These are phyloP conservation scores for Lepidocyrtinus sp. DNA, from an alignment of 2,888 invertebrate species.

Conservation along the genomic window DNA sequence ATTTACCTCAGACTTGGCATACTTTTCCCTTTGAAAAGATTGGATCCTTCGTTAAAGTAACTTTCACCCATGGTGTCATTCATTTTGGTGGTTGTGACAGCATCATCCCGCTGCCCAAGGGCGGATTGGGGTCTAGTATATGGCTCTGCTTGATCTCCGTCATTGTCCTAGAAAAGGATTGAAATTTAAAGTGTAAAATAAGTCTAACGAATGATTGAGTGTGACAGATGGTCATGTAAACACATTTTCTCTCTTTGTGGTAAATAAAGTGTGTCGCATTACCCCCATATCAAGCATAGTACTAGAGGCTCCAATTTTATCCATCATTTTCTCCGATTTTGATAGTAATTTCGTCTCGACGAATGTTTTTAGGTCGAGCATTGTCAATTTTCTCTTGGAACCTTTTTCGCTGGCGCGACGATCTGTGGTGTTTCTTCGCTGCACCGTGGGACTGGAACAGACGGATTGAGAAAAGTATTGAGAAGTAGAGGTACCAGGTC, in stretches of 20 bases:
- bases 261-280: constrained; percentile 20
- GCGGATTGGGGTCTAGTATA: constrained; percentile 82
- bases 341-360: constrained; percentile 93
- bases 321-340: constrained; percentile 91
- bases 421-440: constrained; percentile 59
- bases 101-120: constrained; percentile 72
- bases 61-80: constrained; percentile 74
- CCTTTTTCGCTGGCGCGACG: constrained; percentile 86
- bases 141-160: constrained; percentile 80
- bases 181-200: not conserved
- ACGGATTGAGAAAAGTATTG: constrained; percentile 69
- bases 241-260: constrained; percentile 27
- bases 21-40: constrained; percentile 93
- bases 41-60: constrained; percentile 74
- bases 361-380: constrained; percentile 91
- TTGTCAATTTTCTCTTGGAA: constrained; percentile 86
- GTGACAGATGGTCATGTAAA: not conserved
- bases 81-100: constrained; percentile 48
- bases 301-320: constrained; percentile 79
- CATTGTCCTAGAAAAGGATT: constrained; percentile 72
- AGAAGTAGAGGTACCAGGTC: constrained; percentile 14
- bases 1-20: constrained; percentile 93
- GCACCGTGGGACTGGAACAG: constrained; percentile 67
- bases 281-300: constrained; percentile 45
- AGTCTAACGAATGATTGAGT: not conserved